These are phyloP conservation scores for Tachystola acroxantha DNA, from an alignment of 2,888 invertebrate species.

Conservation along the genomic window DNA sequence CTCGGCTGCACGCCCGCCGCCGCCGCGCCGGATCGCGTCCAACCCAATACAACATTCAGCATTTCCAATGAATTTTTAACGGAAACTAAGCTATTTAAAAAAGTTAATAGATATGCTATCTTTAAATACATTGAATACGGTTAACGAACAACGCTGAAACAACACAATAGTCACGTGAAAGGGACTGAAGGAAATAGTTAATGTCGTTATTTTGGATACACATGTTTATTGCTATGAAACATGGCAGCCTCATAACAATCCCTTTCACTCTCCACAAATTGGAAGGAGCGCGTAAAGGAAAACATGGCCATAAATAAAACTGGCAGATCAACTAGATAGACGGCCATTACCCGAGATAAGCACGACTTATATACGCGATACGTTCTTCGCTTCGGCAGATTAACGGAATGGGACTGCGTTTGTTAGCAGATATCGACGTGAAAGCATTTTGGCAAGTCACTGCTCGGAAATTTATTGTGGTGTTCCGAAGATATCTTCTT, in stretches of 20 bases:
- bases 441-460: conserved; percentile 68
- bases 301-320: conserved; percentile 77
- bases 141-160: too few relatives aligned
- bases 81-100: not conserved
- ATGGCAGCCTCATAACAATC: conserved; percentile 76
- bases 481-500: conserved; percentile 73
- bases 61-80: not conserved
- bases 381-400: conserved; percentile 65
- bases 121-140: too few relatives aligned
- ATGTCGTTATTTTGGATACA: conserved; percentile 73
- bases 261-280: conserved; percentile 78
- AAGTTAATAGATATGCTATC: too few relatives aligned
- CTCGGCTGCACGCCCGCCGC: conserved; percentile 8
- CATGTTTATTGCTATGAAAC: conserved; percentile 76
- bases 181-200: conserved; percentile 55
- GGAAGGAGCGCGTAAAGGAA: conserved; percentile 76
- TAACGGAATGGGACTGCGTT: conserved; percentile 68
- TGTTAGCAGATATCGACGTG: conserved; percentile 73
- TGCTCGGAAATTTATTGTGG: conserved; percentile 69
- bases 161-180: conserved; percentile 49
- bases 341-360: conserved; percentile 75
- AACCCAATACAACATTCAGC: too few relatives aligned
- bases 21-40: not conserved
- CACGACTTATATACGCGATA: conserved; percentile 71
- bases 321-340: conserved; percentile 76